Base-by-base conservation (phyloP, 2,797 vertebrate species). In the Lithobates pipiens region DNA sequence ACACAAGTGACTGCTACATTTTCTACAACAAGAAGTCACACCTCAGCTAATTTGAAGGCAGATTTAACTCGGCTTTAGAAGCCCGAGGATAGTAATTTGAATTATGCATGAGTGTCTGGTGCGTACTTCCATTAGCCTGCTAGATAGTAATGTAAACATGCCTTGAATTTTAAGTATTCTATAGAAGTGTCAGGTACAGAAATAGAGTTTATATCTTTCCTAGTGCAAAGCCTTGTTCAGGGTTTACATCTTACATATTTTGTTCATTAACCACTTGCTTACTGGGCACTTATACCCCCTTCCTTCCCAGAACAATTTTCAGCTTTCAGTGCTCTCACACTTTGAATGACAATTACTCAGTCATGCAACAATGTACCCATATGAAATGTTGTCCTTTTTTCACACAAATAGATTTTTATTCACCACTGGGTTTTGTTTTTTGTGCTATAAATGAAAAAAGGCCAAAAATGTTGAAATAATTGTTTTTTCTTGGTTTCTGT, bases 41-140 rank as follows among this genome's bases (percentile, higher is more conserved):
- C 91, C 91, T 86, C 91, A 88, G 90, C 91, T 93, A 93, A 94
- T 94, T 94, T 92, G 93, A 93, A 93, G 91, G 90, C 93, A 92
- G 91, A 90, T 93, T 93, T 94, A 91, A 93, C 92, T 93, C 92
- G 85, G 92, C 93, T 91, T 94, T 93, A 89, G 91, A 93, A 94
- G 94, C 93, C 93, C 89, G 91, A 93, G 93, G 94, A 94, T 94
- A 93, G 90, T 94, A 92, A 93, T 91, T 93, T 94, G 94, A 94
- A 95, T 95, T 94, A 94, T 93, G 93, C 93, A 95, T 94, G 94
- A 93, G 91, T 95, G 92, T 94, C 94, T 95, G 93, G 92, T 92
- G 92, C 91, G 91, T 90, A 81, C 90, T 93, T 93, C 93, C 92
- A 91, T 94, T 94, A 95, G 93, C 91, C 92, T 92, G 93, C 93